Evolutionary conservation across 1,140 invertebrate species (phyloP).

Genomic region (Bombus superbus): DNA sequence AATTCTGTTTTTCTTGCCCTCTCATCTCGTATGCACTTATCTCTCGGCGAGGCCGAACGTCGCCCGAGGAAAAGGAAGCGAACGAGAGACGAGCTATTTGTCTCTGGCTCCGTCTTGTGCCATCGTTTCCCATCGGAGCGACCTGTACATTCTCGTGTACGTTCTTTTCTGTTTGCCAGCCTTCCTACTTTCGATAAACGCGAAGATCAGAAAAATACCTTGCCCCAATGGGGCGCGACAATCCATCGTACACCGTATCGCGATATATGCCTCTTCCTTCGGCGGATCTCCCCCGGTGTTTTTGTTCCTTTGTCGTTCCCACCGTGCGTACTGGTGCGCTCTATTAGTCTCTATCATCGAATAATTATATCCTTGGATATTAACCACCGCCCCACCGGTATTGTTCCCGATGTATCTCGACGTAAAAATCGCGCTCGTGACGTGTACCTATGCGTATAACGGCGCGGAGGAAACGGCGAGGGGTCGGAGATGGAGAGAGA

Average conservation of each 20-base stretch:
- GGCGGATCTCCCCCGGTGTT: constrained; percentile 31
- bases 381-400: constrained; percentile 28
- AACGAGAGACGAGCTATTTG: constrained; percentile 54
- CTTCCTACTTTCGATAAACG: constrained; percentile 14
- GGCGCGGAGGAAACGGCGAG: background rate
- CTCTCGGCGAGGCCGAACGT: constrained; percentile 3
- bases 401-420: constrained; percentile 34
- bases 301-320: constrained; percentile 35
- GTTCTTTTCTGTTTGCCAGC: constrained; percentile 36
- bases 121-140: background rate
- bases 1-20: constrained; percentile 39
- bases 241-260: constrained; percentile 38
- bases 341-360: constrained; percentile 39
- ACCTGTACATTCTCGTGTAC: background rate
- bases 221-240: background rate
- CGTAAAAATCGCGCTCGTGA: constrained; percentile 48
- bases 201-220: constrained; percentile 42
- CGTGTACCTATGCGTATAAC: background rate
- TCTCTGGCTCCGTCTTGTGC: constrained; percentile 42
- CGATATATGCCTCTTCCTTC: constrained; percentile 20
- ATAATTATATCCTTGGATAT: constrained; percentile 57
- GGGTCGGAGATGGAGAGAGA: background rate
- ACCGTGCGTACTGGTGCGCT: background rate
- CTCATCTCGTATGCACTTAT: constrained; percentile 47
- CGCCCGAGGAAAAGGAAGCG: background rate